Evolutionary conservation across 2,113 vertebrate species (phyloP), one percentile per base, ranked within the genome.

Genomic region (Podilymbus podiceps): DNA sequence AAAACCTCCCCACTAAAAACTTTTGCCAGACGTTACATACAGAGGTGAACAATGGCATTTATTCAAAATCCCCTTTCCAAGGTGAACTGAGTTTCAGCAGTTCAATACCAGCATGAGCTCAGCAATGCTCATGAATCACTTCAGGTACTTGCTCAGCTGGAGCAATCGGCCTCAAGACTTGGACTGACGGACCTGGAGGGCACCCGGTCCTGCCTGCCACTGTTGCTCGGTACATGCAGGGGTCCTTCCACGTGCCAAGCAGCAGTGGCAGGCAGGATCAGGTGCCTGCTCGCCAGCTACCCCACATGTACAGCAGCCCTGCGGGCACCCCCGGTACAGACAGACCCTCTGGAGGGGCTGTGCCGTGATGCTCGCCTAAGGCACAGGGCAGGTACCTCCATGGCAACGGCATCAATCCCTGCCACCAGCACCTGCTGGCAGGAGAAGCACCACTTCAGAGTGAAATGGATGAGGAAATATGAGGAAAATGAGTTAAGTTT

Each of bases 91-190:
- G n/a, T 42, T 60, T 24, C 33, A 82, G 66, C 52, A 76, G 74
- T 15, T 12, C 38, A 38, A 3, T 12, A 52, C 5, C 30, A 94
- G 60, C 77, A 53, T 4, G 58, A 56, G 47, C 55, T 47, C 67
- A 71, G 69, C 77, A 15, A 1, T 5, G 40, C 58, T 42, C 62
- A 31, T 1, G 33, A 53, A 5, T 62, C 74, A 25, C 52, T 76
- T 31, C 72, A 80, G 55, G 67, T 31, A 1, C 72, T 6, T 12
- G 42, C 50, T 11, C 38, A 44, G 67, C 76, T 21, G 7, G 15
- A 58, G 47, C 9, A 2, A 33, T 4, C 0, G 0, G 20, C 63
- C 84, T 30, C 0, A 0, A 30, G 66, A 8, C 62, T 62, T 33
- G 46, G 27, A 11, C 67, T 33, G 31, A 12, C 12, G 89, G 67